phyloP scores from a whole-genome alignment of 2,888 invertebrate genomes.

The Serripes groenlandicus region DNA sequence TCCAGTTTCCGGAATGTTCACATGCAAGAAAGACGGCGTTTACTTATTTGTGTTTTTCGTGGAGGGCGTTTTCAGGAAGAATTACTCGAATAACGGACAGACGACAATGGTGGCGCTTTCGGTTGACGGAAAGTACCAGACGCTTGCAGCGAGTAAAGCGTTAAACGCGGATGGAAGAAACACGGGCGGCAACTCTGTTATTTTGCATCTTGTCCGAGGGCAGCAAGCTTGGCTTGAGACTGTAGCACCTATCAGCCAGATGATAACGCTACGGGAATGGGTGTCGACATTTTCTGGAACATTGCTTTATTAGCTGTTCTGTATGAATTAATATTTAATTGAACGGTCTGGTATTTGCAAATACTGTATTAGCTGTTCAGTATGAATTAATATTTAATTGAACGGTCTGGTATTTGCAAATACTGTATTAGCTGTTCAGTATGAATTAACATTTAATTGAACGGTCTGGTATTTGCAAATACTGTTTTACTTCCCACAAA shows the following conservation, averaged over 20 bases:
- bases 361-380: no score
- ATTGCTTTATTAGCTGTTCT: not conserved
- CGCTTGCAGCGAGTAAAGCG: conserved; percentile 23
- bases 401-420: no score
- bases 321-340: no score
- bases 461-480: no score
- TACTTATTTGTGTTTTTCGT: conserved; percentile 4
- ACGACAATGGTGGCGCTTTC: conserved; percentile 8
- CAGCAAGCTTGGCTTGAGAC: conserved; percentile 11
- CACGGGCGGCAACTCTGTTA: conserved; percentile 13
- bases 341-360: no score
- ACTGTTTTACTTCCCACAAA: no score
- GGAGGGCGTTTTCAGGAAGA: conserved; percentile 4
- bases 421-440: no score
- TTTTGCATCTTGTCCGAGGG: conserved; percentile 2
- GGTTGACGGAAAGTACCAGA: conserved; percentile 16
- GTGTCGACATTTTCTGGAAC: conserved; percentile 9
- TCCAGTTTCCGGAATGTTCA: not conserved
- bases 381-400: no score
- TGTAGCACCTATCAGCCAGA: conserved; percentile 1
- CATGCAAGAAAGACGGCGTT: not conserved
- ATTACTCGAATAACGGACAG: not conserved
- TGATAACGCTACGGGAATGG: conserved; percentile 9
- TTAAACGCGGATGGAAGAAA: conserved; percentile 7
- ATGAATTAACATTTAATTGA: no score